phyloP scores from a whole-genome alignment of 2,888 invertebrate genomes.

The Melanophora roralis region DNA sequence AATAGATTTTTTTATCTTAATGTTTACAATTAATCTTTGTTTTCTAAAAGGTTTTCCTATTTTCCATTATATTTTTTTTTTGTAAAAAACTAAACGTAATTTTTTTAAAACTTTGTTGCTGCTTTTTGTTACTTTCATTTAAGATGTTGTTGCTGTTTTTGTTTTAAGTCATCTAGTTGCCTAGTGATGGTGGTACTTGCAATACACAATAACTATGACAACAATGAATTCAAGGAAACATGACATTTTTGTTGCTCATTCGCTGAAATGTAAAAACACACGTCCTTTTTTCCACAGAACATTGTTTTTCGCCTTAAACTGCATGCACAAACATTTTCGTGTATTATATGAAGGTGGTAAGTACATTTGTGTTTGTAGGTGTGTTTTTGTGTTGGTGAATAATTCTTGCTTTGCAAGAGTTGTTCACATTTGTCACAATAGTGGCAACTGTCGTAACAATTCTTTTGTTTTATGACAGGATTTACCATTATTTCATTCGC shows the following conservation, averaged over 20 bases:
- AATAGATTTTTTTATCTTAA: constrained; percentile 29
- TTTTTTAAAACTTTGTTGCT: background rate
- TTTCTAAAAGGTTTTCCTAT: constrained; percentile 41
- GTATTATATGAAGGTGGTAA: background rate
- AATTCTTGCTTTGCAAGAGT: constrained; percentile 38
- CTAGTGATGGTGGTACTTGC: constrained; percentile 14
- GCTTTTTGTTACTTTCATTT: background rate
- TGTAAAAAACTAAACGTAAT: constrained; percentile 13
- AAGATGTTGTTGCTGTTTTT: constrained; percentile 11
- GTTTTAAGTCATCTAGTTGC: constrained; percentile 41
- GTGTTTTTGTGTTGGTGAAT: background rate
- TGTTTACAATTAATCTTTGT: constrained; percentile 53
- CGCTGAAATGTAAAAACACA: constrained; percentile 11
- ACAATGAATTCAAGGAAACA: constrained; percentile 48
- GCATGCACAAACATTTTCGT: background rate
- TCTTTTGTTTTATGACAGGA: constrained; percentile 58
- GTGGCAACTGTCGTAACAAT: constrained; percentile 61
- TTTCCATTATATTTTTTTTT: constrained; percentile 27
- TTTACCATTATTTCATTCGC: constrained; percentile 47
- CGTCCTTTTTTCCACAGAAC: background rate
- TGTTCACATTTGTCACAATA: constrained; percentile 57
- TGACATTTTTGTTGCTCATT: constrained; percentile 53
- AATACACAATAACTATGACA: constrained; percentile 33
- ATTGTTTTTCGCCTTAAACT: background rate
- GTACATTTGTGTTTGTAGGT: background rate